Base-by-base conservation (phyloP, 2,113 vertebrate species). In the Sinocyclocheilus rhinocerous region DNA sequence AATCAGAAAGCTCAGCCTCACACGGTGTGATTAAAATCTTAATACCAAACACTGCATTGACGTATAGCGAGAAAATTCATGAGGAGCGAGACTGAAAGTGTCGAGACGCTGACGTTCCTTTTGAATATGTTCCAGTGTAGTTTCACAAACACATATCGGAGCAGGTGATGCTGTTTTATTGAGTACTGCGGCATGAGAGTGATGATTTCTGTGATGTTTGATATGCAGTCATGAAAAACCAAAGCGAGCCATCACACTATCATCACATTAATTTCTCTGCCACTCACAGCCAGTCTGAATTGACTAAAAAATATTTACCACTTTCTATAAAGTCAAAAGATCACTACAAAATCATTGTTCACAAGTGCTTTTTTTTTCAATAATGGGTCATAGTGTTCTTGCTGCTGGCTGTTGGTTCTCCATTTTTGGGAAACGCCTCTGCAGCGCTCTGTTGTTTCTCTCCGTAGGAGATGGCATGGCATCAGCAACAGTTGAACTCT, bases 31-130 rank as follows among this genome's bases (percentile, higher is more conserved):
- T 67, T 87, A 29, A 76, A 77, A 42, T 81, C 69, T 81, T 72
- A 39, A 85, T 33, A 86, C 70, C 63, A 22, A 52, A 83, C 55
- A 83, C 61, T 76, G 81, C 26, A n/a, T 26, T 0, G 39, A 83
- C 7, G 42, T 83, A 72, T 52, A 36, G 69, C 10, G 55, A 72
- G 55, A 20, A 73, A 84, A 18, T 77, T 55, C 78, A 77, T 16
- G 59, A 42, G 82, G 42, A 61, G 78, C 22, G 4, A 81, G 65
- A 69, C 61, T 50, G n/a, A 79, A 69, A 72, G 65, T 36, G 57
- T 42, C 67, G 16, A 61, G 90, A 94, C 94, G 91, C 93, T 91
- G 92, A 93, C 92, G 91, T 91, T 95, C 93, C 94, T 92, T 93
- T 92, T 93, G 93, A 95, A 81, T 26, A 75, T 26, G 82, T 88